Evolutionary conservation across 2,888 invertebrate genomes (phyloP), one percentile per base, ranked within the genome.

Genomic region (Hymenopus coronatus): DNA sequence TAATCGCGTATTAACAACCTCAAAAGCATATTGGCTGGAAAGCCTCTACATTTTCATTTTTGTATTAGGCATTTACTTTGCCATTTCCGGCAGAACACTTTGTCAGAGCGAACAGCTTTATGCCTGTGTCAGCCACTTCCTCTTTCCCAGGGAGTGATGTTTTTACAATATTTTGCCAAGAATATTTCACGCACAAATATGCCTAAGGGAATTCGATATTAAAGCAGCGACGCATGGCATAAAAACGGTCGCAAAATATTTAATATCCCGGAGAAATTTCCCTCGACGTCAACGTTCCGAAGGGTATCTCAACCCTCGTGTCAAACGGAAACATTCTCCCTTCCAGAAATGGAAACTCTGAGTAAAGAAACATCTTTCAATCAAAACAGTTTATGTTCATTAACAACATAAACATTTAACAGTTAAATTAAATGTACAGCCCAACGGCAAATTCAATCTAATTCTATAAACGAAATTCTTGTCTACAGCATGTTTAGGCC

Each of bases 161-260:
- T 70, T 70, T 70, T 70, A 70, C 54, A 70, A 70, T 70, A 70
- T 70, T 70, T 70, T 70, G 54, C 20, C 54, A 70, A 70, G 54
- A 70, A 70, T 70, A 46, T 85, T 85, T 85, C 54, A 46, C 85
- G 54, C 85, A 85, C 40, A 46, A 46, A 54, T 46, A 28, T n/a
- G n/a, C 33, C n/a, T 28, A 54, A 85, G 46, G 28, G 28, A 85
- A 85, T 85, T 85, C 85, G 54, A 85, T 85, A 85, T 85, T 85
- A 85, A 40, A 46, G 4, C 25, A 85, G 54, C 46, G 46, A 40
- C 54, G 4, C 25, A 85, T 27, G 27, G 46, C 28, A 85, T 46
- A 46, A 85, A 85, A 85, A 84, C n/a, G 15, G 46, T 85, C 85
- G 54, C 85, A 46, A 85, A 85, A 85, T 85, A 85, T 85, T 85